Evolutionary conservation across 2,113 vertebrate genomes (phyloP).

Genomic region (Phylloscopus whistleri): DNA sequence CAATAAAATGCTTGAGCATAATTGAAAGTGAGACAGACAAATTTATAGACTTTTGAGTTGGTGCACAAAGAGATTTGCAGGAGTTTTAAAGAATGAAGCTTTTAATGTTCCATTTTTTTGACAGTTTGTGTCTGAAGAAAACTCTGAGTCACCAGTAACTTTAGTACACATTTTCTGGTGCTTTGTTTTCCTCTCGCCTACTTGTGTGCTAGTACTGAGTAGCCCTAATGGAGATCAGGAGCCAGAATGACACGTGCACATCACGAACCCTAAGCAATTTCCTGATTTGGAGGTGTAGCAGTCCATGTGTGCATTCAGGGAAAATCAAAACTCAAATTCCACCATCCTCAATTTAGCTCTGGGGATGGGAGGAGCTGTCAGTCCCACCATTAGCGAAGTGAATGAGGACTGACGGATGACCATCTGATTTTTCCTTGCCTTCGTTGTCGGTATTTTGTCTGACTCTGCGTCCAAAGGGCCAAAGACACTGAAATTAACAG

Average conservation of each 20-base stretch:
- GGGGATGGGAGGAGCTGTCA: neutral
- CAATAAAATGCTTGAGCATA: neutral
- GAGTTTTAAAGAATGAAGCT: neutral
- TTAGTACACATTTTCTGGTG: neutral
- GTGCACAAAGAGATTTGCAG: neutral
- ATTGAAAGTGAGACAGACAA: neutral
- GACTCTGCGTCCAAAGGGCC: neutral
- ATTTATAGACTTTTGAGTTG: neutral
- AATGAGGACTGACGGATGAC: neutral
- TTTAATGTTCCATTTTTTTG: neutral
- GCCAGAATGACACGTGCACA: neutral
- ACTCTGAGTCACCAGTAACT: neutral
- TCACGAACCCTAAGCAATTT: neutral
- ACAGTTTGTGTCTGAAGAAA: neutral
- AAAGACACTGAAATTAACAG: neutral
- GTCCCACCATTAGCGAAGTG: neutral
- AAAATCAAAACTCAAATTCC: constrained; percentile 73
- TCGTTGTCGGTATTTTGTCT: neutral
- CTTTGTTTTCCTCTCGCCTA: constrained; percentile 7
- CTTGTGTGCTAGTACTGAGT: neutral
- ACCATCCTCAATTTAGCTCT: constrained; percentile 30
- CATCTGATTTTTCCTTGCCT: constrained; percentile 64
- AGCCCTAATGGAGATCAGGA: neutral
- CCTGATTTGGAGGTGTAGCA: neutral
- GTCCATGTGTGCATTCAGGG: neutral